These are phyloP conservation scores for Cladopsammia gracilis DNA, from an alignment of 64 coral and sea anemone species.

Conservation along the genomic window DNA sequence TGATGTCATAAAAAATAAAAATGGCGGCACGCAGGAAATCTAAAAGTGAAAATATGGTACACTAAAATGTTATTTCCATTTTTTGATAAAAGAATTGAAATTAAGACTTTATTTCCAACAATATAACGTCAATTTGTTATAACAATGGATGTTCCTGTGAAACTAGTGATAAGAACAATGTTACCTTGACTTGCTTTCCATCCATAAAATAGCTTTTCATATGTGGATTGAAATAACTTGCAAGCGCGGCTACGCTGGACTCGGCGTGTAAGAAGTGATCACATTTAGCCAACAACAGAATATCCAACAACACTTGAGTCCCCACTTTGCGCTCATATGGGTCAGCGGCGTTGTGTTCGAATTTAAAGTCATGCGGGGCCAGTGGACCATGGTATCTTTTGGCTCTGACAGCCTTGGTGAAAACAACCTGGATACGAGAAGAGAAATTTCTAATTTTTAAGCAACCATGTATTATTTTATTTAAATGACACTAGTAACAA, in stretches of 20 bases:
- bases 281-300: conserved; percentile 70
- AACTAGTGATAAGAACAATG: background rate
- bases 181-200: background rate
- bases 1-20: no score
- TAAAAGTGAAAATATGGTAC: no score
- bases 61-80: no score
- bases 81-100: no score
- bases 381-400: conserved; percentile 10
- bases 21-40: no score
- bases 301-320: conserved; percentile 75
- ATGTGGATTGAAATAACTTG: conserved; percentile 75
- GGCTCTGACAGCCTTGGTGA: conserved; percentile 42
- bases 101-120: no score
- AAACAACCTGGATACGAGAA: background rate
- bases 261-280: conserved; percentile 76
- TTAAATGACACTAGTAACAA: no score
- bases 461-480: no score
- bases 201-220: conserved; percentile 51
- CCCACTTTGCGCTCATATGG: conserved; percentile 40
- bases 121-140: no score
- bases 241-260: conserved; percentile 79
- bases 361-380: background rate
- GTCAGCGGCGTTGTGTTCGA: conserved; percentile 15
- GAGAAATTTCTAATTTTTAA: no score
- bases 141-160: background rate